Base-by-base conservation (phyloP, 2,888 invertebrate genomes). In the Lasioglossum malachurum region DNA sequence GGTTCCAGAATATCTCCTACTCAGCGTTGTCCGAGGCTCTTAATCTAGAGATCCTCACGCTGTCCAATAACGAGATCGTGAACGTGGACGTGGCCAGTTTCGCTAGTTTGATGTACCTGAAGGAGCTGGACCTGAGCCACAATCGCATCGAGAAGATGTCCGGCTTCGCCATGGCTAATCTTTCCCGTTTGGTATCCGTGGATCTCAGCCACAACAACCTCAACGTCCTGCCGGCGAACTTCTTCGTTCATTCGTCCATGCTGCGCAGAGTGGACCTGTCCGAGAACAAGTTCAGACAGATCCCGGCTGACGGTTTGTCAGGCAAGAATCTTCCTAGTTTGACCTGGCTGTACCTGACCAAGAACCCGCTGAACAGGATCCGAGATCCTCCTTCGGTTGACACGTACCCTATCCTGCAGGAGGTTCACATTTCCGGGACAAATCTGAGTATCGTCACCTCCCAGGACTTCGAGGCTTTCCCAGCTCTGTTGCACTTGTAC, bases 391-490 rank as follows among this genome's bases (percentile, higher is more conserved):
- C 97, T 91, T 96, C 97, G 60, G 96, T 97, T 77, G 97, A 97
- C 89, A 96, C 97, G 93, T 98, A 97, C 95, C 97, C 98, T 4
- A 96, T 97, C 60, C 96, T 98, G 8, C 97, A 98, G 95, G 98
- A 98, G 95, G 96, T 98, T 82, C 97, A 98, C 94, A 97, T 98
- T 92, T 97, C 97, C 81, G 96, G 96, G 77, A 98, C 98, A 8
- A 98, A 98, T 94, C 96, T 98, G 75, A 98, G 97, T 44, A 97
- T 98, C 90, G 96, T 98, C 69, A 98, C 98, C 0, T 98, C 98
- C 83, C 98, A 97, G 94, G 98, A 98, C 94, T 98, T 98, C 93
- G 98, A 98, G 93, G 97, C 97, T 41, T 98, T 98, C 93, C 98
- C 98, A 23, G 97, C 97, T 0, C 95, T 98, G 60, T 97, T 97